Base-by-base conservation (phyloP, 2,888 invertebrate species). In the Bugulina stolonifera region DNA sequence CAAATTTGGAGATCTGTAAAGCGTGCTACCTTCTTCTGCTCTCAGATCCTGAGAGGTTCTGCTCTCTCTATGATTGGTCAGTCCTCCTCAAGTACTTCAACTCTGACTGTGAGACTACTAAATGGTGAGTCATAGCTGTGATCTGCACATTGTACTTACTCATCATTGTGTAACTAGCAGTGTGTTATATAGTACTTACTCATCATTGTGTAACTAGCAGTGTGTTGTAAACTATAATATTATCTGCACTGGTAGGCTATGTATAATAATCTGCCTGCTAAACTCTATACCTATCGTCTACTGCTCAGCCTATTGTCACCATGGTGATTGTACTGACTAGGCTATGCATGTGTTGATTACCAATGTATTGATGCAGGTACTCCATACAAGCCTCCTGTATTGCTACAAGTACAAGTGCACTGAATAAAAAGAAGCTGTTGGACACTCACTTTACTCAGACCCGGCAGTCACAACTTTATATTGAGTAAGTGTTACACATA, bases 21-120 rank as follows among this genome's bases (percentile, higher is more conserved):
- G 35, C 70, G 3, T 43, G 70, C 52, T 70, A 43, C 5, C 18
- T 23, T 35, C 22, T 70, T 2, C 70, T 70, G 2, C 18, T 70
- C 3, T 18, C 70, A 3, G 70, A 52, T 43, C 2, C 35, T 2
- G 29, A 43, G n/a, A 54, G 27, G 52, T 70, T 70, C 23, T 35
- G 70, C 10, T 35, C 10, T 25, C 5, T 70, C 23, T 70, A 22
- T 52, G 70, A 70, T 29, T 70, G 70, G 70, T 70, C 70, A n/a
- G n/a, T n/a, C n/a, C n/a, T n/a, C n/a, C n/a, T n/a, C n/a, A 23
- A 54, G 3, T 52, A 10, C 43, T 25, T 29, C 32, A 23, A 43
- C 43, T 43, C 43, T 43, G 5, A 18, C 18, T 43, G 43, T 43
- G 43, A 43, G 43, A 43, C 43, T 43, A n/a, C n/a, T n/a, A n/a